Evolutionary conservation across 92 coral and sea anemone species (phyloP), one percentile per base, ranked within the genome.

Genomic region (Paragorgia papillata): DNA sequence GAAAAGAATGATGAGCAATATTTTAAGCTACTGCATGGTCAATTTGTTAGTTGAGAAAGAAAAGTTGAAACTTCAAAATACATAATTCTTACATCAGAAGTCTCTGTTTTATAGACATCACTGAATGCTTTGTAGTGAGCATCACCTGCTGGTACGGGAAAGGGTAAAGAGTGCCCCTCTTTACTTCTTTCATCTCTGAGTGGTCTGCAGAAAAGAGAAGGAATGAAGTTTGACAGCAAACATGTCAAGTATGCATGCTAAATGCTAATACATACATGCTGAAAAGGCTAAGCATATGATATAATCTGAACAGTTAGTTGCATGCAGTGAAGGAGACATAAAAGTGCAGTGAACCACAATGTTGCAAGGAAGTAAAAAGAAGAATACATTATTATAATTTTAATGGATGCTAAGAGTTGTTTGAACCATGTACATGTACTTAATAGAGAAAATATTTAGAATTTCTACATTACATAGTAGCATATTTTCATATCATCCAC

Each of bases 61-160:
- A n/a, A n/a, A n/a, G n/a, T 37, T 37, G 5, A 37, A 37, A 37
- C 43, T 37, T 37, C 43, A 37, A 37, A 37, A 37, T 37, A 37
- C 43, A 37, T 37, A 37, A 37, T 37, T 4, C 43, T 37, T 37
- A 37, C 43, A 37, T 37, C 43, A 37, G 6, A n/a, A n/a, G 75
- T 46, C 0, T 9, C 19, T 10, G 75, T 69, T 21, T 50, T 29
- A 32, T 69, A 69, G n/a, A 69, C 75, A 0, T 59, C 69, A 26
- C 58, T 25, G 21, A 61, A 75, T 14, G 69, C 22, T 25, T 60
- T 58, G 51, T 57, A 75, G 29, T 75, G 81, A 7, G 41, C 81
- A 61, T 75, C 81, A 59, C 46, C 81, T 57, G 81, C 35, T 27
- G 57, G 43, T 56, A 75, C 81, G 25, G 81, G 81, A 37, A 75